phyloP scores from a whole-genome alignment of 1,140 invertebrate species.

The Elymnias hypermnestra region DNA sequence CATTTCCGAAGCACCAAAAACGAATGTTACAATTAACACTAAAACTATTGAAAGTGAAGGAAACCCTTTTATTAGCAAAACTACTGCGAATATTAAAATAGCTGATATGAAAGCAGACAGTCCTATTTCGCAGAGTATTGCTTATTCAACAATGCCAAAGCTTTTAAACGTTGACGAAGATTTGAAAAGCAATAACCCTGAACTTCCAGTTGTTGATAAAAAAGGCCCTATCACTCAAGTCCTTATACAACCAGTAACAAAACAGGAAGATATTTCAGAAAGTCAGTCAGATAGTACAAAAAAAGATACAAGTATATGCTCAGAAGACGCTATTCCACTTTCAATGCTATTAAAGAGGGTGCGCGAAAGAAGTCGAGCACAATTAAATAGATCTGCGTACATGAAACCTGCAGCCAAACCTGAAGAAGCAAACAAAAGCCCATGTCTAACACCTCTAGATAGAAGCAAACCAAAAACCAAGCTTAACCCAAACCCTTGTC shows the following conservation, averaged over 20 bases:
- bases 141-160: conserved; percentile 8
- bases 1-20: too few species aligned
- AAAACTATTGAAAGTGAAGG: too few species aligned
- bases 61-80: too few species aligned
- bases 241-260: not conserved
- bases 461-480: conserved; percentile 11
- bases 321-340: conserved; percentile 22
- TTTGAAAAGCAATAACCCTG: not conserved
- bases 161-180: not conserved
- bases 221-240: not conserved
- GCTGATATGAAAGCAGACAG: too few species aligned
- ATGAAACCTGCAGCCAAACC: conserved; percentile 13
- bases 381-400: conserved; percentile 22
- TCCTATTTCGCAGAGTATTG: conserved; percentile 6
- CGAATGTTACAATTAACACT: too few species aligned
- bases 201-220: not conserved
- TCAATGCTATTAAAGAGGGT: conserved; percentile 37
- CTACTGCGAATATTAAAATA: too few species aligned
- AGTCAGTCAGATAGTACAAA: not conserved
- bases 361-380: conserved; percentile 27
- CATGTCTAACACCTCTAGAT: conserved; percentile 15
- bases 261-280: conserved; percentile 3
- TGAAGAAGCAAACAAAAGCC: conserved; percentile 16
- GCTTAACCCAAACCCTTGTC: conserved; percentile 27
- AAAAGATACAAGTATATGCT: not conserved